These are phyloP conservation scores for Leptopilina syphax DNA, from an alignment of 2,888 invertebrate species.

Conservation along the genomic window DNA sequence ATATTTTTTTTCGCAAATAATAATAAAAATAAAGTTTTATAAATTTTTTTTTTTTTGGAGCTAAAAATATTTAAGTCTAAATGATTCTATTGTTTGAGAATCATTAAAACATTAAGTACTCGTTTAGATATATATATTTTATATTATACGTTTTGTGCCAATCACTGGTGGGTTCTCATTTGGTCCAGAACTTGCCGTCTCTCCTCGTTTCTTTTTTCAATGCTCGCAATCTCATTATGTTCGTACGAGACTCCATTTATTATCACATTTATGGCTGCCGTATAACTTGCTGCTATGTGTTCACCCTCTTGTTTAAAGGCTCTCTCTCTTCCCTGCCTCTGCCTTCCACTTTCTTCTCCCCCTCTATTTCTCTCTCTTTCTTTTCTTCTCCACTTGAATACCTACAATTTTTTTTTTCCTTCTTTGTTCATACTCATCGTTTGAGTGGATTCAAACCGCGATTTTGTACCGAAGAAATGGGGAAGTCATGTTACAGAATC, in stretches of 20 bases:
- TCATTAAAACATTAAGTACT: slow-evolving; percentile 21
- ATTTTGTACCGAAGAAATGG: slow-evolving; percentile 19
- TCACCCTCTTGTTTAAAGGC: slow-evolving; percentile 48
- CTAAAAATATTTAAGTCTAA: no score
- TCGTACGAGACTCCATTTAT: slow-evolving; percentile 54
- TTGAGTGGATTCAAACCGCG: background rate
- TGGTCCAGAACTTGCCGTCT: slow-evolving; percentile 6
- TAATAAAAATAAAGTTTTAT: no score
- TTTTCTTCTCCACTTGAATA: slow-evolving; percentile 45
- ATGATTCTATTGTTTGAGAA: background rate
- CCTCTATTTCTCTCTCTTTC: slow-evolving; percentile 33
- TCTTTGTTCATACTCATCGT: slow-evolving; percentile 33
- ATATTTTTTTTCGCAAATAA: no score
- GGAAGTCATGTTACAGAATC: slow-evolving; percentile 6
- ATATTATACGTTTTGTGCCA: background rate
- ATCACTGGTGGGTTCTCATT: slow-evolving; percentile 6
- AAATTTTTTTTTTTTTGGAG: no score
- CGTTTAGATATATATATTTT: background rate
- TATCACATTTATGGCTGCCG: slow-evolving; percentile 56
- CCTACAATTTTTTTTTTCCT: slow-evolving; percentile 43
- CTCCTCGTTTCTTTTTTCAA: slow-evolving; percentile 30
- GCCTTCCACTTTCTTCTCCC: slow-evolving; percentile 42
- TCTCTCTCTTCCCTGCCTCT: slow-evolving; percentile 44
- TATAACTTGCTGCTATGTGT: slow-evolving; percentile 52
- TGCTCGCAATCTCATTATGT: slow-evolving; percentile 47